These are phyloP conservation scores for Plodia interpunctella DNA, from an alignment of 1,140 invertebrate genomes.

Conservation along the genomic window DNA sequence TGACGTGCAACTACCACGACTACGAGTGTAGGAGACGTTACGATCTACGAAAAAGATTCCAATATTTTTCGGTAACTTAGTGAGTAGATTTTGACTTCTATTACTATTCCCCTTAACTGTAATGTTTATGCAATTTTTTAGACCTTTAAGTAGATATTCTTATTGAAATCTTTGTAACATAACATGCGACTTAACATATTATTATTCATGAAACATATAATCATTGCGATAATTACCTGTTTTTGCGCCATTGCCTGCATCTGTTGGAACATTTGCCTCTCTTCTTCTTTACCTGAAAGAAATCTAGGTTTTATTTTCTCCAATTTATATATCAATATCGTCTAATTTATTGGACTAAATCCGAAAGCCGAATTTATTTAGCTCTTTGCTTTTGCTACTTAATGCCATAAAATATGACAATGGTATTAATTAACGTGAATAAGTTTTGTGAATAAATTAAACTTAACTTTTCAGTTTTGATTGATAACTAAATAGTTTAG, in stretches of 20 bases:
- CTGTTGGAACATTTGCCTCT: constrained; percentile 96
- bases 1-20: constrained; percentile 58
- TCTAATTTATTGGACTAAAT: too few species aligned
- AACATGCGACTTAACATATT: constrained; percentile 46
- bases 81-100: too few species aligned
- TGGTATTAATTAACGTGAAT: too few species aligned
- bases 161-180: constrained; percentile 28
- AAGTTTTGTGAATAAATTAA: too few species aligned
- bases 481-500: too few species aligned
- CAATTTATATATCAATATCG: neutral
- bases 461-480: too few species aligned
- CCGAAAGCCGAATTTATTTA: too few species aligned
- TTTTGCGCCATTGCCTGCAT: constrained; percentile 97
- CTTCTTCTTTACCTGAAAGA: constrained; percentile 92
- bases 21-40: constrained; percentile 45
- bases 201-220: neutral
- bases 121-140: constrained; percentile 6
- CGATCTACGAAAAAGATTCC: constrained; percentile 42
- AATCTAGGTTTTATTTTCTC: neutral
- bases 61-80: too few species aligned
- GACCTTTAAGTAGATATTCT: constrained; percentile 8
- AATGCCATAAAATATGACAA: too few species aligned
- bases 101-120: too few species aligned
- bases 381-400: too few species aligned
- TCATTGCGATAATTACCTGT: constrained; percentile 86